Evolutionary conservation across 2,113 vertebrate genomes (phyloP).

Genomic region (Megaleporinus macrocephalus): DNA sequence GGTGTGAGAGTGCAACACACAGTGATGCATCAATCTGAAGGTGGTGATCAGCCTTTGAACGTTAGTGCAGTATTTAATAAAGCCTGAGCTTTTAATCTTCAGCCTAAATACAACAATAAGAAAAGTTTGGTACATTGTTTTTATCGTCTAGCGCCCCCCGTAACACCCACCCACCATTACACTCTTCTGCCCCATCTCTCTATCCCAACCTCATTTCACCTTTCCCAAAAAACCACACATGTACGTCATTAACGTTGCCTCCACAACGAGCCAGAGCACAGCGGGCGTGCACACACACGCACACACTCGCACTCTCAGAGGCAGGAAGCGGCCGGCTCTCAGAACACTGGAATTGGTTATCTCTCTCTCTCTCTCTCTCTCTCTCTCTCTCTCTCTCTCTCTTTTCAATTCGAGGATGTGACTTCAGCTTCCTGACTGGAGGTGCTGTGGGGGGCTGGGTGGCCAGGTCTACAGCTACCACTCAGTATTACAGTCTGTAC

Average conservation of each 20-base stretch:
- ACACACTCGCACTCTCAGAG: neutral
- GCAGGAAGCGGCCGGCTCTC: constrained; percentile 56
- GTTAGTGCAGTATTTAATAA: neutral
- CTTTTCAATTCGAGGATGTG: constrained; percentile 73
- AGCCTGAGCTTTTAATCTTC: neutral
- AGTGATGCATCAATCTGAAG: neutral
- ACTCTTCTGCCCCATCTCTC: neutral
- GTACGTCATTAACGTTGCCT: neutral
- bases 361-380: constrained; percentile 52
- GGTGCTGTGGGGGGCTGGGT: neutral
- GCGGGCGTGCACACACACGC: neutral
- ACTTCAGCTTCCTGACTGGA: constrained; percentile 69
- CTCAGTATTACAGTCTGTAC: neutral
- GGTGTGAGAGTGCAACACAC: neutral
- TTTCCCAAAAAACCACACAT: neutral
- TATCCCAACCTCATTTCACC: neutral
- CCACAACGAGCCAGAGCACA: neutral
- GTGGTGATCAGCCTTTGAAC: neutral
- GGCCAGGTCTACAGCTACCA: constrained; percentile 5
- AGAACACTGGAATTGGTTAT: constrained; percentile 49
- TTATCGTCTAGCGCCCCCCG: too few species aligned
- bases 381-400: constrained; percentile 57
- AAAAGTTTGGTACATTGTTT: neutral
- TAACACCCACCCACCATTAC: neutral
- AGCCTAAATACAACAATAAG: neutral